These are phyloP conservation scores for Drosophila testacea DNA, from an alignment of 2,888 invertebrate genomes.

Conservation along the genomic window DNA sequence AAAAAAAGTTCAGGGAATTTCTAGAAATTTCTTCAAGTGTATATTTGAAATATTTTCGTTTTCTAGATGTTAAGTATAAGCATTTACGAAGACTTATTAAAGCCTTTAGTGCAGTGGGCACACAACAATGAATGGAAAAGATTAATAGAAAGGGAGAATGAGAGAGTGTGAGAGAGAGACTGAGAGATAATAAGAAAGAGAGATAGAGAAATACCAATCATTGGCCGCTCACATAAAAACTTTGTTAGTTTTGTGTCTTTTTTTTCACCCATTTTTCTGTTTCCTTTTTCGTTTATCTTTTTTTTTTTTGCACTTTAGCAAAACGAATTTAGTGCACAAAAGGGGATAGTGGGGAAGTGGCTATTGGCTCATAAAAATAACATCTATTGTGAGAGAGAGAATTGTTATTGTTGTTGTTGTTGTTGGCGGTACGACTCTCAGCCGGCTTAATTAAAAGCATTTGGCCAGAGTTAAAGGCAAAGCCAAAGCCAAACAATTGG, in stretches of 20 bases:
- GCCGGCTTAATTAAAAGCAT: constrained; percentile 73
- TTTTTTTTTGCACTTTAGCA: constrained; percentile 39
- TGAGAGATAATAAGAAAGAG: neutral
- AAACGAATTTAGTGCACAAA: constrained; percentile 53
- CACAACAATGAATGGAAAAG: constrained; percentile 1
- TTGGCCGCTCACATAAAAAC: constrained; percentile 43
- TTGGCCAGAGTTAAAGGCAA: constrained; percentile 21
- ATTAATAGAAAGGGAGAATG: neutral
- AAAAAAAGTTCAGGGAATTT: too few species aligned
- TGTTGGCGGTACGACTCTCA: constrained; percentile 8
- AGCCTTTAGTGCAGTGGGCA: constrained; percentile 4
- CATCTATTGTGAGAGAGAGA: constrained; percentile 33
- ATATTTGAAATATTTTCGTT: neutral
- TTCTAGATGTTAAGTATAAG: neutral
- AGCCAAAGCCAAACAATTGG: constrained; percentile 49
- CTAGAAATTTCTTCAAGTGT: too few species aligned
- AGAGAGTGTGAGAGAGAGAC: neutral
- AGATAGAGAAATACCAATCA: constrained; percentile 39
- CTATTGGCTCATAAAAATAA: constrained; percentile 61
- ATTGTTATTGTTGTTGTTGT: constrained; percentile 3
- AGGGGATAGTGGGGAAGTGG: neutral
- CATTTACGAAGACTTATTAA: constrained; percentile 19
- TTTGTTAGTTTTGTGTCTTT: constrained; percentile 29
- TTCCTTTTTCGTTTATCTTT: neutral
- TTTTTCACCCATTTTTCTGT: neutral